A percentile compares a stretch with the other conserved stretches of the same genome.
Conservation (phyloP, 2,888 invertebrate genomes). For the Dione juno region DNA sequence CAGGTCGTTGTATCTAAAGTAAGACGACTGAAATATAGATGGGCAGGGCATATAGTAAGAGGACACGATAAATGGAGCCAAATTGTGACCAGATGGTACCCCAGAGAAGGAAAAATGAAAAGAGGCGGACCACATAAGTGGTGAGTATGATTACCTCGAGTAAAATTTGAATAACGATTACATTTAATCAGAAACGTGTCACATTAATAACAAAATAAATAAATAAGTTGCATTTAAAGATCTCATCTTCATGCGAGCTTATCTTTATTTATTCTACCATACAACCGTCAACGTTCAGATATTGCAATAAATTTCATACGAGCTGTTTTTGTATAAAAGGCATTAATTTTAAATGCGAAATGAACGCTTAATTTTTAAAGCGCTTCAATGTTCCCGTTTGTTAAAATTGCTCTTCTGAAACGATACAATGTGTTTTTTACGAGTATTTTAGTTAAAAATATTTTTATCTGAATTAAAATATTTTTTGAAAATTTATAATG, state of each 20-base stretch:
- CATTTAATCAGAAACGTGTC: neutral
- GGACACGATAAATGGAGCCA: too few species aligned
- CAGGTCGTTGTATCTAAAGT: too few species aligned
- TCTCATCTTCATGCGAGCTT: neutral
- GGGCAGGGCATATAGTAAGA: too few species aligned
- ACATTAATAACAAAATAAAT: neutral
- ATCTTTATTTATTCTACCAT: conserved; percentile 8
- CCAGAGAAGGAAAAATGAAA: too few species aligned
- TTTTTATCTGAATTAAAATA: conserved; percentile 7
- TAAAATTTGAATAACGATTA: neutral
- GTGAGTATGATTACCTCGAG: too few species aligned
- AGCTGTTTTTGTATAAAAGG: conserved; percentile 29
- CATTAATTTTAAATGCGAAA: conserved; percentile 41
- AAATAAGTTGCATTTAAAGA: conserved; percentile 4
- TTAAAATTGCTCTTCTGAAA: conserved; percentile 43
- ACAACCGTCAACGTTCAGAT: conserved; percentile 12
- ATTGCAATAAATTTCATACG: conserved; percentile 10
- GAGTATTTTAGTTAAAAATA: conserved; percentile 30
- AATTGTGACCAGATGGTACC: too few species aligned
- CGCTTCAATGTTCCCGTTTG: conserved; percentile 39
- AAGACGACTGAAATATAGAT: too few species aligned
- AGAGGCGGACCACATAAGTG: too few species aligned
- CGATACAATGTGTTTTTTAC: conserved; percentile 38
- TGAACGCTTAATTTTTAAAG: conserved; percentile 43
- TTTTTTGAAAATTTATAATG: neutral